A percentile compares a stretch with the other conserved stretches of the same genome.
Evolutionary conservation across 2,113 vertebrate genomes (phyloP).

Genomic region (Piprites chloris): DNA sequence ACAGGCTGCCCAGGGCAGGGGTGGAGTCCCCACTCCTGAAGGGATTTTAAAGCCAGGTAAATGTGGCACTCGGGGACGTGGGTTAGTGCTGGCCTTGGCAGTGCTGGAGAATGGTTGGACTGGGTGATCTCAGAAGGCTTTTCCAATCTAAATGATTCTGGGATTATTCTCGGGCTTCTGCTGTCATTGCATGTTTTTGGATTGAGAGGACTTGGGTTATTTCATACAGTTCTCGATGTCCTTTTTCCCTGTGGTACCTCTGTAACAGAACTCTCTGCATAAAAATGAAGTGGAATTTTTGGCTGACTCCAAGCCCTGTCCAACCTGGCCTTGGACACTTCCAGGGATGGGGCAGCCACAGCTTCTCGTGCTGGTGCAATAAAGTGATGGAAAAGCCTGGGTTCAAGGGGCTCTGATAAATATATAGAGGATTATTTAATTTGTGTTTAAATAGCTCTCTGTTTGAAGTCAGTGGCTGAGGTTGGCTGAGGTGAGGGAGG

Average conservation of each 20-base stretch:
- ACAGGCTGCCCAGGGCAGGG: background rate
- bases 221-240: background rate
- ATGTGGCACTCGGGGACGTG: background rate
- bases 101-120: background rate
- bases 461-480: background rate
- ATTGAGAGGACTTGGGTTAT: background rate
- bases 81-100: background rate
- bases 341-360: background rate
- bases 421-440: background rate
- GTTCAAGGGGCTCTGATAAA: background rate
- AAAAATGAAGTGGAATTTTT: background rate
- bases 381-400: background rate
- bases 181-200: fast-evolving
- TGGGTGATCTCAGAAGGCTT: background rate
- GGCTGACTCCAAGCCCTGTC: background rate
- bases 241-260: background rate
- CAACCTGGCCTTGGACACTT: background rate
- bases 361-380: background rate
- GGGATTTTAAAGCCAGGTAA: background rate
- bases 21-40: background rate
- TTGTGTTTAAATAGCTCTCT: background rate
- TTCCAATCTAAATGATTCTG: background rate
- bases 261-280: background rate
- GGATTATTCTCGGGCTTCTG: background rate
- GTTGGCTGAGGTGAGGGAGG: background rate